Base-by-base conservation (phyloP, 2,888 invertebrate genomes). In the Hoplodrina blanda region DNA sequence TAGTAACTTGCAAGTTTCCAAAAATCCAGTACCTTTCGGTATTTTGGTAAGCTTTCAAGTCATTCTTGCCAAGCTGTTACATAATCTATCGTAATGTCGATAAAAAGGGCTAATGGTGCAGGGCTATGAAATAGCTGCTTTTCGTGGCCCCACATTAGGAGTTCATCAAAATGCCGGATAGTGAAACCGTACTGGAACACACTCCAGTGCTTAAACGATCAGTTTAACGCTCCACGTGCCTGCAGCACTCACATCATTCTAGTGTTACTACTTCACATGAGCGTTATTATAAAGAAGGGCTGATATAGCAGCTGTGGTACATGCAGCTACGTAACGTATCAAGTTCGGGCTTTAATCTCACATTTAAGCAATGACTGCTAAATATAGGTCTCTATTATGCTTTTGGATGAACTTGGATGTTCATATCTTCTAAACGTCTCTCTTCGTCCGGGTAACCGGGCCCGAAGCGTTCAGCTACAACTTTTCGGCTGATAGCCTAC, bases 211-310 rank as follows among this genome's bases (percentile, higher is more conserved):
- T 55, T 54, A 69, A 61, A 66, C 76, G 69, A 60, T 49, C 61
- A 63, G 76, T 80, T 80, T 69, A 69, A 66, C 52, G 69, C 20
- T 69, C 46, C 80, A 69, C 80, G 80, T 69, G 78, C 65, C 64
- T n/a, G 10, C 50, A 15, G 74, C 62, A 37, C 30, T 55, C 25
- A 54, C 74, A 5, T 20, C 54, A 13, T 1, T 2, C 8, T 11
- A 55, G 41, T 17, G 50, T 56, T 59, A 68, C 55, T 50, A 8
- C 60, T 63, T 30, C 63, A 49, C 63, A 61, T n/a, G 11, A 46
- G 17, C 59, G 68, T 11, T 10, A 7, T 6, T 17, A 67, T 59
- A 54, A 20, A 57, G 2, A 7, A 53, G 6, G n/a, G 30, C 41
- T 41, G 41, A 11, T 41, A 37, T 37, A 37, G 41, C 11, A 37